A percentile compares a stretch with the other conserved stretches of the same genome.
Conservation (phyloP, 2,113 vertebrate species). For the Phycodurus eques region DNA sequence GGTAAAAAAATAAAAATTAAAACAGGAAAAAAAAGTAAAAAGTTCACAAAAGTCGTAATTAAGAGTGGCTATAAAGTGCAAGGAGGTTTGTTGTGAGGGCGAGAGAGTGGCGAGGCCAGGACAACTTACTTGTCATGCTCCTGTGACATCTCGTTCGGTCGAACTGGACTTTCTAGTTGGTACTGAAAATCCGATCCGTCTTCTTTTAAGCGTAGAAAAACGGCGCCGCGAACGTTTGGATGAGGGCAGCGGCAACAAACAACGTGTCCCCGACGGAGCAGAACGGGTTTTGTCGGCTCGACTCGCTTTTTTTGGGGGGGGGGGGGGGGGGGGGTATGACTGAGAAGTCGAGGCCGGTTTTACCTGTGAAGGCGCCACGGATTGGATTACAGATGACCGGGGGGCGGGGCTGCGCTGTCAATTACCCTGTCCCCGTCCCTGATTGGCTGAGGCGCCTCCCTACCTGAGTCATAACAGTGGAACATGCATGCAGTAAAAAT, state of each 20-base stretch:
- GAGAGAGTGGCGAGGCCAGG: constrained; percentile 52
- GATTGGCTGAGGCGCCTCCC: constrained; percentile 55
- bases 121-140: constrained; percentile 97
- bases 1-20: background rate
- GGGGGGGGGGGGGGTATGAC: constrained; percentile 74
- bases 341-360: constrained; percentile 78
- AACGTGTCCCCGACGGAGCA: constrained; percentile 70
- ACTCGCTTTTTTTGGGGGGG: constrained; percentile 80
- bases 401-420: constrained; percentile 58
- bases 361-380: constrained; percentile 75
- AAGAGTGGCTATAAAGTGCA: constrained; percentile 18
- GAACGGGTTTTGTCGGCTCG: constrained; percentile 94
- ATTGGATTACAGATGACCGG: constrained; percentile 77
- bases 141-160: constrained; percentile 94
- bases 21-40: background rate
- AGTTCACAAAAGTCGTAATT: constrained; percentile 4
- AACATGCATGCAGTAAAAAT: background rate
- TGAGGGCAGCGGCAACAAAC: constrained; percentile 76
- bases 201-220: constrained; percentile 73
- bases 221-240: constrained; percentile 64
- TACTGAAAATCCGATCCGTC: constrained; percentile 86
- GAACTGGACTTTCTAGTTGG: constrained; percentile 98
- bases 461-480: constrained; percentile 32
- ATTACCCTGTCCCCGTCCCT: constrained; percentile 29
- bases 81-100: constrained; percentile 30